Base-by-base conservation (phyloP, 1,140 invertebrate species). In the Scaptomyza graminum region DNA sequence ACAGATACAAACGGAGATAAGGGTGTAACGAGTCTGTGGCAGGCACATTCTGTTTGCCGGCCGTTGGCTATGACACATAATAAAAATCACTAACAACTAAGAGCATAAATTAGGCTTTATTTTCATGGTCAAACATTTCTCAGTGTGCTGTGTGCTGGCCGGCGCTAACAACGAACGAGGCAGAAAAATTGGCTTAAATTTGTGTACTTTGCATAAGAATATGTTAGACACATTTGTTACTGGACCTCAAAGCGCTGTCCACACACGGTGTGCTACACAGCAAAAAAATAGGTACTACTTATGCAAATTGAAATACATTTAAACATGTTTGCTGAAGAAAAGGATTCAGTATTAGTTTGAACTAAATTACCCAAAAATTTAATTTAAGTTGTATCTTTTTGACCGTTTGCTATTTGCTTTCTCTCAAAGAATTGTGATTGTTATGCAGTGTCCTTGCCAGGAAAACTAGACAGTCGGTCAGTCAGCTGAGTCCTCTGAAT, bases 61-160 rank as follows among this genome's bases (percentile, higher is more conserved):
- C 70, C 65, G 60, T 78, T 82, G 79, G 70, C 78, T 81, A 79
- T 87, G 83, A 88, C 83, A 88, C 83, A 88, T 88, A 88, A 88
- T 88, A 88, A 88, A 88, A 88, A 88, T 88, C 83, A 88, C 79
- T 79, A 88, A 88, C 83, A 88, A 88, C 83, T 88, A 88, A 88
- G 88, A 88, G 81, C 83, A 88, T 88, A 88, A 88, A 88, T 88
- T 83, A 72, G 83, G 73, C 83, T 88, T 87, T 87, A 88, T 76
- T 82, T 79, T 88, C 83, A 87, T 87, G 83, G 83, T 69, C 77
- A 79, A 34, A 61, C 59, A 66, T 63, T 66, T 66, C 25, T 46
- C 47, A 55, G 49, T 60, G 54, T 54, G 47, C 28, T 49, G 47
- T 11, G 22, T 12, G 22, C 12, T 22, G 22, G 22, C n/a, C 5